Evolutionary conservation across 1,140 invertebrate genomes (phyloP).

Genomic region (Philopotamus ludificatus): DNA sequence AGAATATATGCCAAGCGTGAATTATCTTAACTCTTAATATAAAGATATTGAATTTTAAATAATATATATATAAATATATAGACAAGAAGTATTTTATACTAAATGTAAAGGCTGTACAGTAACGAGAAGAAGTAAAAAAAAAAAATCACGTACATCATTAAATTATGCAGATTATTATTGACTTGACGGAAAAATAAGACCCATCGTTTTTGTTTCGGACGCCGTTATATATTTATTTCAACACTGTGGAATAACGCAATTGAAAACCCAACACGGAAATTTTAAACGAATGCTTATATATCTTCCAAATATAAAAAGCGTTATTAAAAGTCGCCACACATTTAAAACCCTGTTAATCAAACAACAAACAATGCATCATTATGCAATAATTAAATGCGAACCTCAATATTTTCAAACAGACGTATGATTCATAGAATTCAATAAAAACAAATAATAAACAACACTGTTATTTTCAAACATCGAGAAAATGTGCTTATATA

Average conservation of each 20-base stretch:
- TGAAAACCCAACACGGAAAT: background rate
- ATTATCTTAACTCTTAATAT: background rate
- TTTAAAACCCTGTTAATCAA: slow-evolving; percentile 38
- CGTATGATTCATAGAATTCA: slow-evolving; percentile 24
- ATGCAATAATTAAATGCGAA: slow-evolving; percentile 34
- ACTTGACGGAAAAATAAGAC: slow-evolving; percentile 2
- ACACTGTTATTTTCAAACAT: slow-evolving; percentile 37
- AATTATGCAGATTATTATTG: slow-evolving; percentile 5
- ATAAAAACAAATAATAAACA: slow-evolving; percentile 38
- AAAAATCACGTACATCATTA: slow-evolving; percentile 12
- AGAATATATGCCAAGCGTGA: slow-evolving; percentile 26
- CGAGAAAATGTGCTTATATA: slow-evolving; percentile 32
- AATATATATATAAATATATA: too few relatives aligned
- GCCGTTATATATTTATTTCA: background rate
- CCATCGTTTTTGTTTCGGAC: background rate
- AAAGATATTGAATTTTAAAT: slow-evolving; percentile 13
- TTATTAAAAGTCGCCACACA: slow-evolving; percentile 2
- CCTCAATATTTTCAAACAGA: slow-evolving; percentile 32
- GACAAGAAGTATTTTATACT: slow-evolving; percentile 25
- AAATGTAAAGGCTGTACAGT: slow-evolving; percentile 33
- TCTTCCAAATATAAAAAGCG: background rate
- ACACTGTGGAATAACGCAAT: background rate
- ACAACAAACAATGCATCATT: slow-evolving; percentile 34
- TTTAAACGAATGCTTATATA: background rate
- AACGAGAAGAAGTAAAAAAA: slow-evolving; percentile 22